Conservation (phyloP, 2,888 invertebrate species). For the Coelopa pilipes region DNA sequence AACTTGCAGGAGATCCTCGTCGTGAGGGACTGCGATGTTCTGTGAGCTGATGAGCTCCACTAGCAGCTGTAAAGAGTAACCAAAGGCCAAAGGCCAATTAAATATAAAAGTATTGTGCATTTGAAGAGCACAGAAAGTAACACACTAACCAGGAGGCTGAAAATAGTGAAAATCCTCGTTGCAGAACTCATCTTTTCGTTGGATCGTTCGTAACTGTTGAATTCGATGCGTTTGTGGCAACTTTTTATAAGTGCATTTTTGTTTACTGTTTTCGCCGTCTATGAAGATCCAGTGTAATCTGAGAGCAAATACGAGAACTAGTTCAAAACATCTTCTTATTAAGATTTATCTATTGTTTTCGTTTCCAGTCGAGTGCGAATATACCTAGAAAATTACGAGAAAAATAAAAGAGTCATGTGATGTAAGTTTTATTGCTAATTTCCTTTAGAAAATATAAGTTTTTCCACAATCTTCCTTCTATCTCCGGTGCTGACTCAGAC, state of each 20-base stretch:
- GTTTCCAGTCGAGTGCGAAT: slow-evolving; percentile 8
- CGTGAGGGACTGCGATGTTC: no score
- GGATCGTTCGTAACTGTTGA: slow-evolving; percentile 28
- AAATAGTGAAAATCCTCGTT: slow-evolving; percentile 16
- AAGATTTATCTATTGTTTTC: slow-evolving; percentile 19
- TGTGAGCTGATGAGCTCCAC: slow-evolving; percentile 12
- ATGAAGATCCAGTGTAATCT: no score
- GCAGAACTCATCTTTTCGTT: slow-evolving; percentile 31
- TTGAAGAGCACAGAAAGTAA: neutral
- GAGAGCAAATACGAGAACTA: slow-evolving; percentile 28
- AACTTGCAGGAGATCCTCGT: no score
- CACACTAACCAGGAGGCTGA: slow-evolving; percentile 37
- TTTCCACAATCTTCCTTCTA: no score
- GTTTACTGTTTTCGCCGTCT: slow-evolving; percentile 8
- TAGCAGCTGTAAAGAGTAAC: slow-evolving; percentile 33
- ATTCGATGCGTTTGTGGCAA: neutral
- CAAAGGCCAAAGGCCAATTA: slow-evolving; percentile 26
- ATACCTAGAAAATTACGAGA: slow-evolving; percentile 16
- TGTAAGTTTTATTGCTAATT: neutral
- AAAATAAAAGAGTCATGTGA: slow-evolving; percentile 14
- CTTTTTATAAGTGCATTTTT: slow-evolving; percentile 20
- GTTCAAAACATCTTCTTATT: slow-evolving; percentile 11
- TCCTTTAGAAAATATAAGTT: neutral
- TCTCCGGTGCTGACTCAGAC: no score
- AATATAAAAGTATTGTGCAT: neutral